phyloP scores from a whole-genome alignment of 2,888 invertebrate species.

The Synanthedon myopaeformis region DNA sequence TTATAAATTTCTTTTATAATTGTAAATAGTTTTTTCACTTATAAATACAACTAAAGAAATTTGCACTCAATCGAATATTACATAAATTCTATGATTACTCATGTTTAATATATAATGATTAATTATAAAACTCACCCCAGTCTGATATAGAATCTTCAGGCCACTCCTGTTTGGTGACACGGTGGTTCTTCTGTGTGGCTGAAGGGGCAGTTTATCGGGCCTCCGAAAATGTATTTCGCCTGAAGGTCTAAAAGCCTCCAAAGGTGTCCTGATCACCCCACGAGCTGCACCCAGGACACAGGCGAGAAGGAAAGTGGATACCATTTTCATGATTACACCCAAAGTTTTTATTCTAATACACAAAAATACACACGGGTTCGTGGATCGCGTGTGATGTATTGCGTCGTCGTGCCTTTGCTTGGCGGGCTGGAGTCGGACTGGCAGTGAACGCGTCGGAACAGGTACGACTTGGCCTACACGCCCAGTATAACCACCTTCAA shows the following conservation, averaged over 20 bases:
- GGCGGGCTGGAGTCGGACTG: slow-evolving; percentile 44
- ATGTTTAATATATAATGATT: background rate
- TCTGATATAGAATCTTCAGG: slow-evolving; percentile 78
- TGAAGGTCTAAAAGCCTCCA: slow-evolving; percentile 68
- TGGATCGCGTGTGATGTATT: slow-evolving; percentile 34
- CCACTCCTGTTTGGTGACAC: slow-evolving; percentile 52
- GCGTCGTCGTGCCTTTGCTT: slow-evolving; percentile 20
- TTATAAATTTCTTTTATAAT: too few relatives aligned
- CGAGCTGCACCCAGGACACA: slow-evolving; percentile 46
- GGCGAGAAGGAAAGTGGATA: slow-evolving; percentile 45
- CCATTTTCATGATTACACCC: slow-evolving; percentile 46
- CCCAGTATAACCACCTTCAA: slow-evolving; percentile 61
- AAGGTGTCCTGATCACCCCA: slow-evolving; percentile 63
- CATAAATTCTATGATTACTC: background rate
- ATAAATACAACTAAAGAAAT: too few relatives aligned
- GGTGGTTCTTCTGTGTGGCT: slow-evolving; percentile 64
- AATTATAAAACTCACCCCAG: slow-evolving; percentile 73
- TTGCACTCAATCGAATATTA: background rate
- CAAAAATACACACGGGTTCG: slow-evolving; percentile 6
- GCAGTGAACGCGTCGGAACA: slow-evolving; percentile 46
- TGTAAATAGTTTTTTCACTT: too few relatives aligned
- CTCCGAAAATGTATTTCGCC: slow-evolving; percentile 58
- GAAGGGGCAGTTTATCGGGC: slow-evolving; percentile 53
- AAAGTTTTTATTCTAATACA: background rate
- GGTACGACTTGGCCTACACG: slow-evolving; percentile 65